Conservation (phyloP, 2,797 vertebrate genomes). For the Phrynocephalus vlangalii region DNA sequence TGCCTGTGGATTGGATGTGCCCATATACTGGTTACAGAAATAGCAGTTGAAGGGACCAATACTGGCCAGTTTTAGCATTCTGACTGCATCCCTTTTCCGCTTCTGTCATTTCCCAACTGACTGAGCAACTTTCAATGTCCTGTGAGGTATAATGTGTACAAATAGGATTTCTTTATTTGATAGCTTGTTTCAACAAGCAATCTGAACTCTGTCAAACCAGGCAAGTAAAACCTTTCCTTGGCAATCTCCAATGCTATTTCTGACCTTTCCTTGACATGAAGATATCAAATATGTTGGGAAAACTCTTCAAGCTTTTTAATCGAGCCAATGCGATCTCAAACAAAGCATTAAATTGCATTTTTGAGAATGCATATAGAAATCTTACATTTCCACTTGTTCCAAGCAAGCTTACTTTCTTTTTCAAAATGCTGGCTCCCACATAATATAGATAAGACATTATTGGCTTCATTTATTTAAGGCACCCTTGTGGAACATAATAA, state of each 20-base stretch:
- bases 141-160: background rate
- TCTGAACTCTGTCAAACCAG: constrained; percentile 14
- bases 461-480: background rate
- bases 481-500: background rate
- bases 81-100: background rate
- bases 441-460: background rate
- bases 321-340: background rate
- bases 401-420: background rate
- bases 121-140: background rate
- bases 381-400: constrained; percentile 27
- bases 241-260: background rate
- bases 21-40: background rate
- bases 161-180: constrained; percentile 24
- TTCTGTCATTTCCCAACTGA: background rate
- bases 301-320: constrained; percentile 12
- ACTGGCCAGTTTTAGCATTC: background rate
- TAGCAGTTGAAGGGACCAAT: constrained; percentile 1
- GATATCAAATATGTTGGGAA: constrained; percentile 23
- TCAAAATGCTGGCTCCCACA: background rate
- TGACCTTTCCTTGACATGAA: constrained; percentile 11
- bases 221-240: constrained; percentile 15
- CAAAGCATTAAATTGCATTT: constrained; percentile 4
- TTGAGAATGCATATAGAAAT: constrained; percentile 20
- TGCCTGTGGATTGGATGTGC: background rate
- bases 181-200: background rate